Base-by-base conservation (phyloP, 2,797 vertebrate species). In the Gymnodraco acuticeps region DNA sequence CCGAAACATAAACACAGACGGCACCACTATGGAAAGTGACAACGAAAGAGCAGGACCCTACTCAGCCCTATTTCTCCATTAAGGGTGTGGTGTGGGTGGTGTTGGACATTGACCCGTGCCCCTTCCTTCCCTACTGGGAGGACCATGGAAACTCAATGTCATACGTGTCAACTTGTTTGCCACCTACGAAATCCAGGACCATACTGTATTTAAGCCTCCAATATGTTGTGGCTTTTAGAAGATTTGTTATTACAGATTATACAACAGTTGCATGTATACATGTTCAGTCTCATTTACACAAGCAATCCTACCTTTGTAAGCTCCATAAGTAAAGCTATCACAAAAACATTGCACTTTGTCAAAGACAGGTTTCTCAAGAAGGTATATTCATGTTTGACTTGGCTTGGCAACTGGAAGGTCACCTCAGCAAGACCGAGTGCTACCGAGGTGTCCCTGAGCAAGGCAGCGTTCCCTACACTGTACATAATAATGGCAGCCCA, bases 71-170 rank as follows among this genome's bases (percentile, higher is more conserved):
- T 84, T 73, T 68, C 83, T 80, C 82, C 72, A 68, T 69, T 61
- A 55, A 70, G 71, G 91, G 91, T 87, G 91, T 88, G 89, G 88
- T 87, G 68, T 68, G 66, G 84, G 85, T 64, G 77, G 68, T 70
- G 58, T 77, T 82, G 69, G 77, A 51, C 70, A 82, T 64, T 46
- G 71, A 81, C 54, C 81, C 83, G 64, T 83, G 78, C 90, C 89
- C 80, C 89, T 92, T 93, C 90, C 92, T 93, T 94, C 90, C 93
- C 78, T 88, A 75, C 73, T 78, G 90, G 91, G 90, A 88, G 90
- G 90, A 88, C 84, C 86, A 78, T 92, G 93, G 93, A 93, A 93
- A 89, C 58, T 77, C 48, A 38, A 41, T 47, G 64, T 78, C 51
- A 77, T 23, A 52, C 80, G 33, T 77, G 83, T 77, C 52, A 48